phyloP scores from a whole-genome alignment of 1,140 invertebrate genomes.

The Pygmarrhopalites habei region DNA sequence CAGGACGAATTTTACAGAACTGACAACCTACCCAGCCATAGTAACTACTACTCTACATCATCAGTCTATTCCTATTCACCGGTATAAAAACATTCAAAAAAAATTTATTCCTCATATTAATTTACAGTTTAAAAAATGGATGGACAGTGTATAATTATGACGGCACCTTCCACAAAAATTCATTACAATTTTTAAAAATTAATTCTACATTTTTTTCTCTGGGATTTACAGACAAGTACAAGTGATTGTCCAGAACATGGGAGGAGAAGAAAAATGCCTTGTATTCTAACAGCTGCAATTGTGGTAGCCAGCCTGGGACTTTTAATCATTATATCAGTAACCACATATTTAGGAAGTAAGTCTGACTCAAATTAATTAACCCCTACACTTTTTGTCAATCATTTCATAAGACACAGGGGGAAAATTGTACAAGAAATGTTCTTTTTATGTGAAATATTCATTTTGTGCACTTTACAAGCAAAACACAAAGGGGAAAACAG shows the following conservation, averaged over 20 bases:
- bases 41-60: slow-evolving; percentile 31
- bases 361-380: too few relatives aligned
- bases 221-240: slow-evolving; percentile 29
- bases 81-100: slow-evolving; percentile 10
- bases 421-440: too few relatives aligned
- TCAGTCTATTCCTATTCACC: slow-evolving; percentile 37
- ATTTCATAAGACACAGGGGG: too few relatives aligned
- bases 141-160: background rate
- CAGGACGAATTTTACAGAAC: slow-evolving; percentile 34
- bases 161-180: too few relatives aligned
- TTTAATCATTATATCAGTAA: slow-evolving; percentile 33
- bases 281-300: slow-evolving; percentile 24
- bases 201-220: slow-evolving; percentile 9
- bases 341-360: slow-evolving; percentile 38
- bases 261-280: slow-evolving; percentile 21
- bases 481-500: too few relatives aligned
- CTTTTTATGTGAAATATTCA: too few relatives aligned
- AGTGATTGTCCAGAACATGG: slow-evolving; percentile 39
- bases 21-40: slow-evolving; percentile 27
- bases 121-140: background rate
- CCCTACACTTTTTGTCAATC: too few relatives aligned
- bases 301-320: slow-evolving; percentile 33
- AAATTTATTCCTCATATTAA: background rate
- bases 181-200: slow-evolving; percentile 1
- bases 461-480: too few relatives aligned